Base-by-base conservation (phyloP, 1,140 invertebrate genomes). In the Leptonema lineaticorne region DNA sequence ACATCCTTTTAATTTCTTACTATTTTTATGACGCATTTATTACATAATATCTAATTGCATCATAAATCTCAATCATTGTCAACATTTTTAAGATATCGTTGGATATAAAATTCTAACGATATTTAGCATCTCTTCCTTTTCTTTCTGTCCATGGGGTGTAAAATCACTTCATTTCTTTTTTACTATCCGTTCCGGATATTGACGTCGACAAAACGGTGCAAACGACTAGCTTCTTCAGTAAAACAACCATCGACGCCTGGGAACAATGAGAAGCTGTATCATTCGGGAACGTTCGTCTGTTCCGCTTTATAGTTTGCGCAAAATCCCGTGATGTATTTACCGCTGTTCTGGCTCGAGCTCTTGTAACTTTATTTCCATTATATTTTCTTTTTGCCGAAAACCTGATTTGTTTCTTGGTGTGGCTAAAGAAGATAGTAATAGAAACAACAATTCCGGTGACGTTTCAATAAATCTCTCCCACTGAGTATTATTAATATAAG, bases 301-400 rank as follows among this genome's bases (percentile, higher is more conserved):
- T 53, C 50, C 20, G 50, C 50, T 53, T 53, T 53, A 53, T 53
- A 26, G 50, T 26, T 53, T 24, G 50, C 20, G 18, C 20, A 22
- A 26, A 53, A 53, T 53, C 50, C 20, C 50, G 50, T 53, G 50
- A 53, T 53, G 50, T 53, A 53, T 53, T 53, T 24, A 26, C 50
- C 50, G n/a, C 50, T 26, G 50, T n/a, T 53, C 9, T 14, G 46
- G 20, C n/a, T 4, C 22, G 46, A 18, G 46, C 20, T 48, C 50
- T n/a, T n/a, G 50, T 9, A 53, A 53, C 24, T 53, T 53, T 53
- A 53, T 53, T 26, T 53, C 50, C 22, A 53, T 53, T 53, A 53
- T 53, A 22, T 53, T 53, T 53, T 26, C 24, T 26, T 26, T 53
- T 53, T 53, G 18, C 22, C 9, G 50, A 53, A 26, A 53, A 53